Base-by-base conservation (phyloP, 2,113 vertebrate species). In the Eudorcas thomsonii region DNA sequence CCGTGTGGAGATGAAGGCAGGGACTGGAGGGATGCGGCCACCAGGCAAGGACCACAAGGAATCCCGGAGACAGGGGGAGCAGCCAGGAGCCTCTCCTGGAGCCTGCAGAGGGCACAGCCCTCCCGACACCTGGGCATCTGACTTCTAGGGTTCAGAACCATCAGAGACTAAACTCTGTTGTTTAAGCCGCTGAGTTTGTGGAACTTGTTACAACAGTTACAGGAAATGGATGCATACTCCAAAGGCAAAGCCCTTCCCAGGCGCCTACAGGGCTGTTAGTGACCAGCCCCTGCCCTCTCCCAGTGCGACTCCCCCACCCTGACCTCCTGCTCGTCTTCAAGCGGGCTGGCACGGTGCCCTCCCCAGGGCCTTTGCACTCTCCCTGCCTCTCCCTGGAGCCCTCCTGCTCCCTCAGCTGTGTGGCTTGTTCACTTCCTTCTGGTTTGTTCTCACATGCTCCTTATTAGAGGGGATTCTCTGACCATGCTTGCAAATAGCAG, bases 261-360 rank as follows among this genome's bases (percentile, higher is more conserved):
- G 14, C 1, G 2, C 26, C 43, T 78, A 17, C 25, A 10, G 43
- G 74, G 77, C 43, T 16, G 25, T 5, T 3, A 10, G 15, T 30
- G 43, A 30, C 43, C 77, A 48, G 77, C 43, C 13, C 3, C 43
- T 78, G 43, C 74, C 43, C 74, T 28, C 36, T 25, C 71, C 21
- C 39, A 26, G 23, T 7, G 12, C 2, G 3, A 10, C 7, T 16
- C 77, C 77, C 26, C 26, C 1, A 48, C 26, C 77, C 77, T 78
- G 77, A 48, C 77, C 77, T 78, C 77, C 77, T 78, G 74, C 39
- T 78, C 74, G 28, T 25, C 39, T 26, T 26, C 71, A 26, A 7
- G 3, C 1, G 3, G 21, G 71, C 71, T 1, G 12, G 74, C 23
- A 4, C 6, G 6, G 0, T 45, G 7, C 6, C 39, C 13, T 30